A percentile compares a stretch with the other conserved stretches of the same genome.
Conservation (phyloP, 2,888 invertebrate genomes). For the Drosophila fulvimacula region DNA sequence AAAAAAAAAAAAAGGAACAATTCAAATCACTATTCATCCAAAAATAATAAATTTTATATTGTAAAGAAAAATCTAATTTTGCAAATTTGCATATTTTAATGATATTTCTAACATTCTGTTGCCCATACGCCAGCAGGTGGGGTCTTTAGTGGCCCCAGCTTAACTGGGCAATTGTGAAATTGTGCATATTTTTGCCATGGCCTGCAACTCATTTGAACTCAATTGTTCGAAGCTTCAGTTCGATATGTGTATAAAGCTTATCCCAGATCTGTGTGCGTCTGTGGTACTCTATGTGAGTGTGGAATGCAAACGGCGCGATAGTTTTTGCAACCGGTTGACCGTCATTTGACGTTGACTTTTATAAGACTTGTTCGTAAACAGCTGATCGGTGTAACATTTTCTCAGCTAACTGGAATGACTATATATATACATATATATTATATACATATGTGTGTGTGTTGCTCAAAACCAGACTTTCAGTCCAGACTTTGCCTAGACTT, state of each 20-base stretch:
- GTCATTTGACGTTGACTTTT: slow-evolving; percentile 15
- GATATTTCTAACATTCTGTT: slow-evolving; percentile 19
- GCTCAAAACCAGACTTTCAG: slow-evolving; percentile 24
- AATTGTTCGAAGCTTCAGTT: slow-evolving; percentile 19
- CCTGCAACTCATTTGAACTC: slow-evolving; percentile 9
- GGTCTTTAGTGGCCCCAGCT: neutral
- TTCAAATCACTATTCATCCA: neutral
- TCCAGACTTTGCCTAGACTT: slow-evolving; percentile 31
- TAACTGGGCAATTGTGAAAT: slow-evolving; percentile 31
- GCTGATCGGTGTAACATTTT: slow-evolving; percentile 58
- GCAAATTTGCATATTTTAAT: slow-evolving; percentile 71
- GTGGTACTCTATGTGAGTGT: neutral
- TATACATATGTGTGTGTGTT: neutral
- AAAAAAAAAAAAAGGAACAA: neutral
- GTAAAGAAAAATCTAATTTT: slow-evolving; percentile 54
- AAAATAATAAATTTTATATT: neutral
- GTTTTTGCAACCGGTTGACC: slow-evolving; percentile 55
- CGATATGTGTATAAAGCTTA: slow-evolving; percentile 5
- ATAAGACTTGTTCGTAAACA: slow-evolving; percentile 41
- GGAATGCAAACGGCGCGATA: slow-evolving; percentile 18
- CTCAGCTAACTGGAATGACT: slow-evolving; percentile 18
- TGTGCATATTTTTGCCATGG: slow-evolving; percentile 26
- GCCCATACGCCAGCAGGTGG: too few relatives aligned
- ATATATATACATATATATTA: neutral
- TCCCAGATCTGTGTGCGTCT: neutral